Base-by-base conservation (phyloP, 2,797 vertebrate species). In the Falco naumanni region DNA sequence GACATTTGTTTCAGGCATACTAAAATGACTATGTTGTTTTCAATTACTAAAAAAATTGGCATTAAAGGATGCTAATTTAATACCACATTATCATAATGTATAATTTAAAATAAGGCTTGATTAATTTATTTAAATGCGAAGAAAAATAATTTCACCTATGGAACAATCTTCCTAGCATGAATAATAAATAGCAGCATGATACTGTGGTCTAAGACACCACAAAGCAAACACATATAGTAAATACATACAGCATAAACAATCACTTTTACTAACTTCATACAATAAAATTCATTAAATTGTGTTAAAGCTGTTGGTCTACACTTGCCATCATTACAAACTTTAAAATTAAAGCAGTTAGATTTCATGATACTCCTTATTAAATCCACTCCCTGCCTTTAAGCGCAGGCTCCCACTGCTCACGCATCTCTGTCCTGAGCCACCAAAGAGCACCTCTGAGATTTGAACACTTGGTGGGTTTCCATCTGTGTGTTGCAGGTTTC, bases 141-240 rank as follows among this genome's bases (percentile, higher is more conserved):
- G 41, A 86, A 94, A 94, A 94, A 54, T 68, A 83, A 94, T 78
- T 93, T 64, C 61, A 90, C 69, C 77, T 71, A 89, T 12, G 81
- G 79, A 90, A 65, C 41, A 34, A 92, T 59, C 53, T 80, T 95
- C 37, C 48, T 75, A 72, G 26, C 16, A 77, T 80, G 66, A 95
- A 89, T 69, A 90, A 93, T 57, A 94, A 93, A 60, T 33, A 87
- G 66, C 39, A 90, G 57, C 22, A 56, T 34, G 78, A 93, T 16
- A 16, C 47, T 83, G 74, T 70, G 84, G 64, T 89, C 78, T 93
- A 53, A 83, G 80, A 93, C 31, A 87, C 4, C 68, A 54, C 54
- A 71, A 8, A 87, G 29, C 76, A 92, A 95, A 48, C 87, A 80
- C 64, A 88, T 4, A 83, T 16, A 91, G 37, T 51, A 16, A 91